Base-by-base conservation (phyloP, 2,113 vertebrate species). In the Trogon melanurus region DNA sequence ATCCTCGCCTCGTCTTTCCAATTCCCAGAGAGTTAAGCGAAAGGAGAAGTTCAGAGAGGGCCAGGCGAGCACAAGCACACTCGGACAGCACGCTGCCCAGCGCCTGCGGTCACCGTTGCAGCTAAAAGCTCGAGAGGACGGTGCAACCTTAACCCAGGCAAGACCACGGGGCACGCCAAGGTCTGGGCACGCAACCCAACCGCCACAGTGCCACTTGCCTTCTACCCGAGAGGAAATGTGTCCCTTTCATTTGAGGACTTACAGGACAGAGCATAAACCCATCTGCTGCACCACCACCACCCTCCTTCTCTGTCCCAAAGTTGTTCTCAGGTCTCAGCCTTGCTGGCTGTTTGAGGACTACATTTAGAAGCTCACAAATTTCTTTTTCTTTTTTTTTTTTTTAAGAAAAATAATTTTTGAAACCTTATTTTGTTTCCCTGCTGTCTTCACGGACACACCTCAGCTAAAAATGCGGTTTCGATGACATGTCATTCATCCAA, bases 131-230 rank as follows among this genome's bases (percentile, higher is more conserved):
- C 23, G 12, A 51, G 56, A 73, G 41, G 78, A 16, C 1, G 0
- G 41, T 7, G 22, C 45, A 27, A 48, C 7, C 64, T 60, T 12
- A 65, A 15, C 57, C 54, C 51, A 21, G n/a, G 62, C 14, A 36
- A 76, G 11, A 34, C 38, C 2, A 0, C 27, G 5, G 30, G 36
- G 26, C 2, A 7, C 1, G 0, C n/a, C 8, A 32, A n/a, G 36
- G 13, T 36, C 41, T n/a, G 51, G 16, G 23, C 16, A 17, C 23
- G 21, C 57, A 66, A 1, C 20, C 65, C 29, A 17, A 1, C 0
- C 18, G 58, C 19, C 2, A 0, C 0, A 13, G 15, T 64, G n/a
- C 8, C 20, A 8, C 72, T 38, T 34, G 10, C 6, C 16, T 61
- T 10, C 14, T 13, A 30, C 32, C n/a, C 8, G 41, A 21, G 17